These are phyloP conservation scores for Pachyrhynchus sulphureomaculatus DNA, from an alignment of 1,140 invertebrate species.

Conservation along the genomic window DNA sequence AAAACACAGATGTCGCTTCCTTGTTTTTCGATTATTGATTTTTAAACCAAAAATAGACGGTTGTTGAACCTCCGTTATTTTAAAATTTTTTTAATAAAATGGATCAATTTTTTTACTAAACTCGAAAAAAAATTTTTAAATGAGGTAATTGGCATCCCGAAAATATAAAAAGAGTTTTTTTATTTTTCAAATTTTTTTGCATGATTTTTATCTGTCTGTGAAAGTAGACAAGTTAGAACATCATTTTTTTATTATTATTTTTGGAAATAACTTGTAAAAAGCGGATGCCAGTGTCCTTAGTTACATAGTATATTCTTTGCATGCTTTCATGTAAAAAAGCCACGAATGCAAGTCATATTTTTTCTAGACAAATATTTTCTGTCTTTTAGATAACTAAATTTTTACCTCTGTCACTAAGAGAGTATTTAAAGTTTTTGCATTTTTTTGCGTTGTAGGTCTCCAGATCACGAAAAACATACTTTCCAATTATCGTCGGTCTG, in stretches of 20 bases:
- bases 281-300: constrained; percentile 32
- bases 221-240: constrained; percentile 9
- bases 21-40: background rate
- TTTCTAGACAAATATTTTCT: too few relatives aligned
- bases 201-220: constrained; percentile 19
- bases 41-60: background rate
- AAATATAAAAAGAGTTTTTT: background rate
- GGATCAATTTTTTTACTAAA: constrained; percentile 21
- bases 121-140: constrained; percentile 5
- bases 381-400: background rate
- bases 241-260: background rate
- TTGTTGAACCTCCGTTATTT: too few relatives aligned
- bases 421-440: too few relatives aligned
- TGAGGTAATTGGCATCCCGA: constrained; percentile 30
- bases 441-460: too few relatives aligned
- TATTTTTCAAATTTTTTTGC: constrained; percentile 4
- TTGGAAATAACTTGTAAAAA: background rate
- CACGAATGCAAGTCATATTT: background rate
- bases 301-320: constrained; percentile 18
- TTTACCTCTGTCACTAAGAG: too few relatives aligned
- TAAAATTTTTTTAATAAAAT: constrained; percentile 14
- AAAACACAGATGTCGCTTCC: background rate
- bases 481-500: too few relatives aligned
- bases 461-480: too few relatives aligned
- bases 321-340: constrained; percentile 14